Evolutionary conservation across 2,888 invertebrate species (phyloP).

Genomic region (Hetaerina titia): DNA sequence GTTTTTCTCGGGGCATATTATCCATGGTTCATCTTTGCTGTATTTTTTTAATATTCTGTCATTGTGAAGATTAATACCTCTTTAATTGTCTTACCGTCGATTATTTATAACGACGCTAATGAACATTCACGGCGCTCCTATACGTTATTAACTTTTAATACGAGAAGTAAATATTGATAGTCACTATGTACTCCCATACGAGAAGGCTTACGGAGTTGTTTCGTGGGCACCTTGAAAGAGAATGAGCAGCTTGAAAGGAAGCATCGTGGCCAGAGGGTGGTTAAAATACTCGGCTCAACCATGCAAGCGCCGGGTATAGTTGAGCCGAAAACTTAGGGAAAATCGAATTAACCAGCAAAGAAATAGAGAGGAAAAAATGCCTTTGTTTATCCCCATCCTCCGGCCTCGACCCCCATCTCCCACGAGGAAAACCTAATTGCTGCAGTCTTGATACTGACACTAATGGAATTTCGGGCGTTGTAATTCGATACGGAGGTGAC

Average conservation of each 20-base stretch:
- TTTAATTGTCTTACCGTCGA: not conserved
- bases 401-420: not conserved
- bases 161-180: not conserved
- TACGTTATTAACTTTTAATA: not conserved
- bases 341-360: slow-evolving; percentile 55
- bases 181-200: not conserved
- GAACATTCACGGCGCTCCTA: not conserved
- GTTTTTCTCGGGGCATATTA: not conserved
- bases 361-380: not conserved
- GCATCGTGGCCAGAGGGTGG: not conserved
- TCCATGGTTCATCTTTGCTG: not conserved
- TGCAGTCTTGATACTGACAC: slow-evolving; percentile 11
- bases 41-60: not conserved
- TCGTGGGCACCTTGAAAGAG: not conserved
- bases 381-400: not conserved
- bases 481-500: slow-evolving; percentile 55
- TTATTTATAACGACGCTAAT: not conserved
- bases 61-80: not conserved
- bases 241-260: not conserved
- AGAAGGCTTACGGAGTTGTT: not conserved
- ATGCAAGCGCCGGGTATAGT: not conserved
- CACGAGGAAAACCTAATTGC: slow-evolving; percentile 51
- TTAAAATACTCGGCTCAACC: not conserved
- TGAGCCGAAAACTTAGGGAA: not conserved
- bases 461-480: slow-evolving; percentile 61